phyloP scores from a whole-genome alignment of 92 coral and sea anemone species.

The Parazoanthus atlanticus region DNA sequence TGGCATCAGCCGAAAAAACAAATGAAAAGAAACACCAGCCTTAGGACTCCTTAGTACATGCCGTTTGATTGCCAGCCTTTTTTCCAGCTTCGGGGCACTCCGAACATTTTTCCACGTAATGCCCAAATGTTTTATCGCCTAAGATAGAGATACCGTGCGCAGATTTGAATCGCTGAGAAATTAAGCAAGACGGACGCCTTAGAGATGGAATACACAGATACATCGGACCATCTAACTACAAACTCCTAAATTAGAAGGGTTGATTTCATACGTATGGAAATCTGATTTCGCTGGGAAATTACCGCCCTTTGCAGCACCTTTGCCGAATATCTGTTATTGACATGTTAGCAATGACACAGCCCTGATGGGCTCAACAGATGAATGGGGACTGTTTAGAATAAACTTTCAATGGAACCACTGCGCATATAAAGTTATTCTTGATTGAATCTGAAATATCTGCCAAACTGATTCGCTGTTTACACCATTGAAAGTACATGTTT shows the following conservation, averaged over 20 bases:
- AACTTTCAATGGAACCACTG: background rate
- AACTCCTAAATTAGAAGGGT: background rate
- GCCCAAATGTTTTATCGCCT: background rate
- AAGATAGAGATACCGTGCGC: background rate
- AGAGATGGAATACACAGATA: background rate
- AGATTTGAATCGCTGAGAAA: background rate
- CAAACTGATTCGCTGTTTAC: background rate
- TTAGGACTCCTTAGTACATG: too few species aligned
- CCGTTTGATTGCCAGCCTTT: background rate
- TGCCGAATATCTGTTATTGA: conserved; percentile 6
- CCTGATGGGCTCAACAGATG: conserved; percentile 7
- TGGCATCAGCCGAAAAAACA: background rate
- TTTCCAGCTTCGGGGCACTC: conserved; percentile 12
- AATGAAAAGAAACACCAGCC: background rate
- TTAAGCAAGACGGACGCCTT: background rate
- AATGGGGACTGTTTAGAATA: too few species aligned
- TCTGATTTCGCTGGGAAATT: conserved; percentile 10
- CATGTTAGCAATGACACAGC: background rate
- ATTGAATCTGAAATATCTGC: background rate
- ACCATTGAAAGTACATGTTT: background rate
- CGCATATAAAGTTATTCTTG: too few species aligned
- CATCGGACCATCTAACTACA: background rate
- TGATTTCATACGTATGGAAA: background rate
- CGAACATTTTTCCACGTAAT: conserved; percentile 22
- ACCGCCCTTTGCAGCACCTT: background rate